Percentiles rank a stretch among this genome's conserved stretches.
Conservation (phyloP, 2,888 invertebrate genomes). For the Euzophera pinguis region DNA sequence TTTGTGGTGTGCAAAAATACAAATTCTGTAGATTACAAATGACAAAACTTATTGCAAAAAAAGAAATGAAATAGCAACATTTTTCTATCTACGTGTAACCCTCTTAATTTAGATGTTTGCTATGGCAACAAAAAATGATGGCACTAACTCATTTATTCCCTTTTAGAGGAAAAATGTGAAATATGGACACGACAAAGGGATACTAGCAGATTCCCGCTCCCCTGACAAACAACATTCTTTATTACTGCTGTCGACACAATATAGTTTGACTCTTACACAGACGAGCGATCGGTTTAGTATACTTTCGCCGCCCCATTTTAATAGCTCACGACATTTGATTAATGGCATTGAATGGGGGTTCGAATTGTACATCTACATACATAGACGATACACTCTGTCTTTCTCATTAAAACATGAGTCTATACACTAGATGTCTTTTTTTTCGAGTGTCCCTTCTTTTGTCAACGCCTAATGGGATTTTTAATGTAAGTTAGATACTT, state of each 20-base stretch:
- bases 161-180: constrained; percentile 22
- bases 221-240: constrained; percentile 35
- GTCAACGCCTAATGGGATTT: constrained; percentile 30
- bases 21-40: not conserved
- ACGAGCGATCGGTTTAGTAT: constrained; percentile 60
- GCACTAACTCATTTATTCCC: constrained; percentile 16
- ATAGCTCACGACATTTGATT: constrained; percentile 70
- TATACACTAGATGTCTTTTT: constrained; percentile 30
- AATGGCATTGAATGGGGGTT: constrained; percentile 57
- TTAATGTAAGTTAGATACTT: constrained; percentile 30
- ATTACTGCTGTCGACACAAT: constrained; percentile 43
- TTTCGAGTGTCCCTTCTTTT: constrained; percentile 32
- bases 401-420: constrained; percentile 39
- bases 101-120: constrained; percentile 11
- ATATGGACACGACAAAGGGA: constrained; percentile 30
- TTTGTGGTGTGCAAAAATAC: not conserved
- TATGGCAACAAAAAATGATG: not conserved
- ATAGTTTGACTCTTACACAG: constrained; percentile 44
- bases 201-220: constrained; percentile 37
- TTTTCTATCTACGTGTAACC: not conserved
- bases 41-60: no score
- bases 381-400: constrained; percentile 24
- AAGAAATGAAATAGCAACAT: not conserved
- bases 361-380: constrained; percentile 45
- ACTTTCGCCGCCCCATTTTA: constrained; percentile 71